phyloP scores from a whole-genome alignment of 2,888 invertebrate species.

The Calliopum simillimum region DNA sequence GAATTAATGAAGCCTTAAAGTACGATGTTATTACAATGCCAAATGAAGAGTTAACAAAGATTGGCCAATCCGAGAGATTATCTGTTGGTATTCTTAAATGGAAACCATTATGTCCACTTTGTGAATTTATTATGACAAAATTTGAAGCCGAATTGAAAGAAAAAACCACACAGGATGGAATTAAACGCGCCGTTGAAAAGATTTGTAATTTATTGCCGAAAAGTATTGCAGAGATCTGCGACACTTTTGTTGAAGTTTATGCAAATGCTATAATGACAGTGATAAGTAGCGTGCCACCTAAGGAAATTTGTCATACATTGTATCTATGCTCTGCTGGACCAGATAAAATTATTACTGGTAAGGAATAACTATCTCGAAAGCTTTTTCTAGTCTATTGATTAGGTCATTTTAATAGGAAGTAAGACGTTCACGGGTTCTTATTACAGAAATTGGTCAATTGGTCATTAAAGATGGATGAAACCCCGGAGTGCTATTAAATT shows the following conservation, averaged over 20 bases:
- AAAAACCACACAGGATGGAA: constrained; percentile 77
- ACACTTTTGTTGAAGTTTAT: constrained; percentile 79
- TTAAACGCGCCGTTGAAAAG: constrained; percentile 76
- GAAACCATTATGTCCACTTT: constrained; percentile 75
- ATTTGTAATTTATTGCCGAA: constrained; percentile 81
- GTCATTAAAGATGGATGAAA: too few species aligned
- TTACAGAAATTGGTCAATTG: too few species aligned
- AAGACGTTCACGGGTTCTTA: too few species aligned
- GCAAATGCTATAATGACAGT: constrained; percentile 78
- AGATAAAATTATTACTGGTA: constrained; percentile 53
- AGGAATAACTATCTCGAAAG: constrained; percentile 9
- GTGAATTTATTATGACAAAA: constrained; percentile 83
- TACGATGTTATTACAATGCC: constrained; percentile 62
- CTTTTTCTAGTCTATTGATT: too few species aligned
- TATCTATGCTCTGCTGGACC: constrained; percentile 70
- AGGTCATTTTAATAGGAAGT: too few species aligned
- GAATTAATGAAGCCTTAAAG: constrained; percentile 62
- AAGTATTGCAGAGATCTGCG: constrained; percentile 74
- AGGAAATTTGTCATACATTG: constrained; percentile 76
- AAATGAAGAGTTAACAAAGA: constrained; percentile 39
- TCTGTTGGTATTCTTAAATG: constrained; percentile 56
- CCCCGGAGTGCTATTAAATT: too few species aligned
- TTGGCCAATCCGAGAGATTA: constrained; percentile 39
- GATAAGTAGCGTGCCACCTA: constrained; percentile 76
- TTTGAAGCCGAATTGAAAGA: constrained; percentile 79